A percentile compares a stretch with the other conserved stretches of the same genome.
Evolutionary conservation across 1,140 invertebrate genomes (phyloP).

Genomic region (Vanessa atalanta): DNA sequence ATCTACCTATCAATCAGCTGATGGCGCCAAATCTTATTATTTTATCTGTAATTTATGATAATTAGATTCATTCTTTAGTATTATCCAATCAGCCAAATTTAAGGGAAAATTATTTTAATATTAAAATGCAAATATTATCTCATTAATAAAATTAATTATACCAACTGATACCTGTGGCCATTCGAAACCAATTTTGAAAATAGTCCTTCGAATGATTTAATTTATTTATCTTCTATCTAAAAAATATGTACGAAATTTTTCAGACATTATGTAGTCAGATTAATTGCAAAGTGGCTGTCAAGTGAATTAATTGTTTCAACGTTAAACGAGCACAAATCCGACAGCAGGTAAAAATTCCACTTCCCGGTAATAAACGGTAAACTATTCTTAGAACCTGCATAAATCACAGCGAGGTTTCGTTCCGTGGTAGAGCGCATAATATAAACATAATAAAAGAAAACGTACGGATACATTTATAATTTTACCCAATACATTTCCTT

Average conservation of each 20-base stretch:
- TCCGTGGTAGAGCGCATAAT: neutral
- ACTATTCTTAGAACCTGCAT: conserved; percentile 2
- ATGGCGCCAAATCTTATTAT: neutral
- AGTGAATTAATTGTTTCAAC: neutral
- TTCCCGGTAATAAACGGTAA: neutral
- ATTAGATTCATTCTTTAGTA: neutral
- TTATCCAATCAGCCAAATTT: too few relatives aligned
- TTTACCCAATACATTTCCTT: too few relatives aligned
- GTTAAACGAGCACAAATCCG: neutral
- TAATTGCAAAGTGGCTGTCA: neutral
- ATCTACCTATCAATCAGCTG: conserved; percentile 3
- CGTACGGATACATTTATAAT: too few relatives aligned
- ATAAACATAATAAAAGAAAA: too few relatives aligned
- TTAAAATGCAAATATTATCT: too few relatives aligned
- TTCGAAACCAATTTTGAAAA: too few relatives aligned
- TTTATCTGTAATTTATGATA: neutral
- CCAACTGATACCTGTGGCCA: too few relatives aligned
- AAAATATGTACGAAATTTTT: neutral
- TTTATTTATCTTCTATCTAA: too few relatives aligned
- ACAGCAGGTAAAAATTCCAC: neutral
- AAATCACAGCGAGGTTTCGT: neutral
- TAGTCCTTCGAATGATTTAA: too few relatives aligned
- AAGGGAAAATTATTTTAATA: too few relatives aligned
- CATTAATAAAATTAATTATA: too few relatives aligned
- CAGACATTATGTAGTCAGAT: neutral